Conservation (phyloP, 1,140 invertebrate genomes). For the Achroia grisella region DNA sequence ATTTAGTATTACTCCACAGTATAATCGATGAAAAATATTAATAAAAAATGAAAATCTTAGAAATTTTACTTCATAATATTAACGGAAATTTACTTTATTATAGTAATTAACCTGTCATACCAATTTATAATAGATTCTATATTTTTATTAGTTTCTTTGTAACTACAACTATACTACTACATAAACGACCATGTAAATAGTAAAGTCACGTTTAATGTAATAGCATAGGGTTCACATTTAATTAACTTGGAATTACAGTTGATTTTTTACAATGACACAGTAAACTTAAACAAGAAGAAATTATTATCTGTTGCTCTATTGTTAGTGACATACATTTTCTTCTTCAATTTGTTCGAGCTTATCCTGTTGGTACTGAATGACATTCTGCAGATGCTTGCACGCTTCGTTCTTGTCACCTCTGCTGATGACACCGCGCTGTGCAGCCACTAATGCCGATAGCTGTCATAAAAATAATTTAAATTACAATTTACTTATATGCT, state of each 20-base stretch:
- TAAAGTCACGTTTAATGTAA: no score
- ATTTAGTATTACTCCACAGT: slow-evolving; percentile 7
- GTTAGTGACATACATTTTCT: slow-evolving; percentile 45
- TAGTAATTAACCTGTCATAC: no score
- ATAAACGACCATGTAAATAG: no score
- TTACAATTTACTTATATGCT: no score
- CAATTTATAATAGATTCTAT: slow-evolving; percentile 4
- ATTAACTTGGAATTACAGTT: no score
- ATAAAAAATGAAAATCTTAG: no score
- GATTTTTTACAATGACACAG: no score
- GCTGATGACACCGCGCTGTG: slow-evolving; percentile 48
- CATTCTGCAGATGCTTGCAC: slow-evolving; percentile 51
- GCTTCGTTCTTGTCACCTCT: slow-evolving; percentile 41
- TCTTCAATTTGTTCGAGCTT: slow-evolving; percentile 46
- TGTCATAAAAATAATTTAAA: slow-evolving; percentile 16
- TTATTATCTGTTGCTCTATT: no score
- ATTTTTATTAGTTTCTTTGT: not conserved
- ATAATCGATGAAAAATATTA: slow-evolving; percentile 2
- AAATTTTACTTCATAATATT: no score
- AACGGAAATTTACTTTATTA: no score
- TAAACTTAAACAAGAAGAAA: not conserved
- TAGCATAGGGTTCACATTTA: no score
- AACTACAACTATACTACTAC: no score
- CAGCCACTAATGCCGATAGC: slow-evolving; percentile 43
- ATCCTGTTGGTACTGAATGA: slow-evolving; percentile 54